A percentile compares a stretch with the other conserved stretches of the same genome.
Evolutionary conservation across 2,888 invertebrate species (phyloP).

Genomic region (Choristoneura rosaceana): DNA sequence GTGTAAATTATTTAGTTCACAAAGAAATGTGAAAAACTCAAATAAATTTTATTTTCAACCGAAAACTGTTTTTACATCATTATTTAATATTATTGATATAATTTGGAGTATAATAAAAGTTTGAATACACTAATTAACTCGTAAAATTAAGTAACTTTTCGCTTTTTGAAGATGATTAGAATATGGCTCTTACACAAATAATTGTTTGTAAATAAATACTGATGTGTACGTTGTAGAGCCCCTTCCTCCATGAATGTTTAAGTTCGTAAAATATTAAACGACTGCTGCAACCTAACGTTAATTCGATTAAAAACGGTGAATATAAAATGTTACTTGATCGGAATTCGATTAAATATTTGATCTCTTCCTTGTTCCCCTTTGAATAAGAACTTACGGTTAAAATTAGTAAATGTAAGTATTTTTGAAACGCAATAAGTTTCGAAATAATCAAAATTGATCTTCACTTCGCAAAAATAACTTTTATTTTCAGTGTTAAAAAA

Average conservation of each 20-base stretch:
- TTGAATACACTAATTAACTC: no score
- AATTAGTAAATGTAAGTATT: slow-evolving; percentile 1
- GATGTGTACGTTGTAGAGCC: not conserved
- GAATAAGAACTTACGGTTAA: not conserved
- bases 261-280: not conserved
- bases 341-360: not conserved
- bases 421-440: not conserved
- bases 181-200: not conserved
- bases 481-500: not conserved
- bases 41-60: no score
- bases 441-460: not conserved
- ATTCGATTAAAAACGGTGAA: slow-evolving; percentile 1
- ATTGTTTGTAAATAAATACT: not conserved
- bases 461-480: not conserved
- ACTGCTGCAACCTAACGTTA: not conserved
- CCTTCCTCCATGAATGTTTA: not conserved
- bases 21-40: no score
- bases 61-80: no score
- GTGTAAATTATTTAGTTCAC: no score
- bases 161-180: not conserved
- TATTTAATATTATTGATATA: no score
- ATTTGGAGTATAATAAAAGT: no score
- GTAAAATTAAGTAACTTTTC: no score
- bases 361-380: not conserved
- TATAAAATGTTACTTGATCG: not conserved